phyloP scores from a whole-genome alignment of 2,888 invertebrate genomes.

The Caenorhabditis imperialis region DNA sequence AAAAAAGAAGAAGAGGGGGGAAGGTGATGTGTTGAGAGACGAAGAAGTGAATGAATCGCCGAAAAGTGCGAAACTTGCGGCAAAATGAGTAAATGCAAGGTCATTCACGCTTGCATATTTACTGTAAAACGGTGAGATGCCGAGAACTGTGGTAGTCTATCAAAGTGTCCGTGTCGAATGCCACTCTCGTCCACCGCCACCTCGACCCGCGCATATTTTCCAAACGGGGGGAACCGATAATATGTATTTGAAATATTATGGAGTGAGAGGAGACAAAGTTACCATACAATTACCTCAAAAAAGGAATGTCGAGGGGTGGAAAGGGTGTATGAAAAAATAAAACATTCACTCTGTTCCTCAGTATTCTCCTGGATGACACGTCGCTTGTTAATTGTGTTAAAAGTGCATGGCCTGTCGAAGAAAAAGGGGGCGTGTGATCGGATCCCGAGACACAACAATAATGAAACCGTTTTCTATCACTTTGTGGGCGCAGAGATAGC shows the following conservation, averaged over 20 bases:
- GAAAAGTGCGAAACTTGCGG: slow-evolving; percentile 55
- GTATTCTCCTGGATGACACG: too few species aligned
- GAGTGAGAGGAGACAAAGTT: slow-evolving; percentile 45
- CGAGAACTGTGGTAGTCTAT: too few species aligned
- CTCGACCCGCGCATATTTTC: slow-evolving; percentile 39
- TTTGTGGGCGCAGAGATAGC: slow-evolving; percentile 27
- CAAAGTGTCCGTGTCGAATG: too few species aligned
- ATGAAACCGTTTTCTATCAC: slow-evolving; percentile 36
- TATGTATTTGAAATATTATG: slow-evolving; percentile 27
- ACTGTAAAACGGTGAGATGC: slow-evolving; percentile 34
- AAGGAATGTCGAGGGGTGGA: too few species aligned
- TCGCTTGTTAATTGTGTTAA: too few species aligned
- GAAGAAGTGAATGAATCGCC: slow-evolving; percentile 13
- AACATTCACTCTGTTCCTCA: slow-evolving; percentile 24
- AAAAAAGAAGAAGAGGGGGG: neutral
- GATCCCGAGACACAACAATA: slow-evolving; percentile 31
- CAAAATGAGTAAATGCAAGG: slow-evolving; percentile 56
- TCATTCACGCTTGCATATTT: slow-evolving; percentile 64
- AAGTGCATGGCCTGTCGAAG: slow-evolving; percentile 25
- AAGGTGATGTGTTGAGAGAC: too few species aligned
- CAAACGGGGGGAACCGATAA: slow-evolving; percentile 48
- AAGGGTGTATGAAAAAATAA: slow-evolving; percentile 15
- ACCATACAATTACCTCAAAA: slow-evolving; percentile 41
- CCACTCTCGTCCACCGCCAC: neutral
- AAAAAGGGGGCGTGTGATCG: neutral